Conservation (phyloP, 2,113 vertebrate genomes). For the Tragelaphus buxtoni region DNA sequence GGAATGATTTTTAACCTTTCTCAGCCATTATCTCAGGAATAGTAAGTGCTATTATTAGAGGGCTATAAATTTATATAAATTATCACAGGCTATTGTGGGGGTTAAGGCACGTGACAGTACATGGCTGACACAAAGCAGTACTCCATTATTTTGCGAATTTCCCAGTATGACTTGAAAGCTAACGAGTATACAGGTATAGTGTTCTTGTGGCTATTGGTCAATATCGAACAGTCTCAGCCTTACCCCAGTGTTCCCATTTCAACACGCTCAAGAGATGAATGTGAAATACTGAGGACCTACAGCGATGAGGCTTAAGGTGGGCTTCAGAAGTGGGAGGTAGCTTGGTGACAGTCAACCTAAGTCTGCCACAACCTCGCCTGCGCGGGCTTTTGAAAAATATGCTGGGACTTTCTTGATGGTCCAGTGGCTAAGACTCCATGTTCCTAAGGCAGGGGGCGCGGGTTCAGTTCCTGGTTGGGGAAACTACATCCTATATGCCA, state of each 20-base stretch:
- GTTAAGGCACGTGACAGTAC: not conserved
- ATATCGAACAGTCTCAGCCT: not conserved
- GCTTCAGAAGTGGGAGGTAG: not conserved
- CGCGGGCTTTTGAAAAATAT: not conserved
- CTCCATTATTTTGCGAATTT: not conserved
- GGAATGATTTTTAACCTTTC: not conserved
- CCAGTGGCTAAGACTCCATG: not conserved
- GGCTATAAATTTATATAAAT: not conserved
- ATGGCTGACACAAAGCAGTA: not conserved
- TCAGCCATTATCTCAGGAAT: not conserved
- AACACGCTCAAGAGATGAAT: not conserved
- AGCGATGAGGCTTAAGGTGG: not conserved
- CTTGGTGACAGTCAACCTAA: not conserved
- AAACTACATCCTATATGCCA: not conserved
- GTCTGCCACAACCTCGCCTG: not conserved
- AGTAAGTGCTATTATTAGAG: not conserved
- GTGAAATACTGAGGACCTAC: not conserved
- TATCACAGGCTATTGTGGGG: not conserved
- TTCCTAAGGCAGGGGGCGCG: not conserved
- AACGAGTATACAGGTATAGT: not conserved
- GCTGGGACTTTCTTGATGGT: not conserved
- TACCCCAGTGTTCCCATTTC: not conserved
- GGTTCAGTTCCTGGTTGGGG: not conserved
- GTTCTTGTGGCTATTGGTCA: not conserved
- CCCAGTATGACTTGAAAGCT: not conserved